A percentile compares a stretch with the other conserved stretches of the same genome.
These are phyloP conservation scores for Leptoclinus maculatus DNA, from an alignment of 2,797 vertebrate genomes.

Conservation along the genomic window DNA sequence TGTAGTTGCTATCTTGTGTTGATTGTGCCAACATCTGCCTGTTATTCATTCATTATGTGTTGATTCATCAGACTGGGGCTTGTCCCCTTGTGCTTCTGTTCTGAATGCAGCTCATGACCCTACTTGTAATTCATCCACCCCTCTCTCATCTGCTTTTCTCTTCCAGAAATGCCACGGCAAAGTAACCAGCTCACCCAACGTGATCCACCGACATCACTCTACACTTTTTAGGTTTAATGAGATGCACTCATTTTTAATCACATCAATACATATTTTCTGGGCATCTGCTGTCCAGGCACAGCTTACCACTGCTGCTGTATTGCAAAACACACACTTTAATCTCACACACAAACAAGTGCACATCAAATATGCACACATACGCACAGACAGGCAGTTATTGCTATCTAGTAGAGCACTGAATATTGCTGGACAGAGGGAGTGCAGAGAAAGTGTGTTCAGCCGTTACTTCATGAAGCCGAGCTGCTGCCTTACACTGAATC, in stretches of 20 bases:
- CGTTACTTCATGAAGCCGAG: not conserved
- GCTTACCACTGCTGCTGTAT: conserved; percentile 41
- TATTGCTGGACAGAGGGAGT: conserved; percentile 21
- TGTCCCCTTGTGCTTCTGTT: conserved; percentile 3
- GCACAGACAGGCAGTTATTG: conserved; percentile 11
- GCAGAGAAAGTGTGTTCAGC: conserved; percentile 15
- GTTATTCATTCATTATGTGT: not conserved
- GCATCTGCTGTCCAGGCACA: conserved; percentile 70
- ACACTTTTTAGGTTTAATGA: conserved; percentile 51
- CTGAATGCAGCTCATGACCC: conserved; percentile 9
- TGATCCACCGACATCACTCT: conserved; percentile 12
- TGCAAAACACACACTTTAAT: conserved; percentile 28
- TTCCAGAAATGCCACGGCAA: not conserved
- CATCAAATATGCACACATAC: conserved; percentile 44
- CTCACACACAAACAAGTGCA: conserved; percentile 12
- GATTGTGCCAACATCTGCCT: not conserved
- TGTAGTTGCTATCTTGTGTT: not conserved
- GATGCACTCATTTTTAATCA: conserved; percentile 63
- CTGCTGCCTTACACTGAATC: conserved; percentile 17
- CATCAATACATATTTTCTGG: conserved; percentile 49
- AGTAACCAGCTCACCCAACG: conserved; percentile 7
- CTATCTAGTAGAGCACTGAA: conserved; percentile 11
- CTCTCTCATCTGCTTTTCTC: not conserved
- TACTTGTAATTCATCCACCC: not conserved
- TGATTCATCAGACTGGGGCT: not conserved